Percentiles rank a stretch among this genome's conserved stretches.
Conservation (phyloP, 2,888 invertebrate genomes). For the Notodonta ziczac region DNA sequence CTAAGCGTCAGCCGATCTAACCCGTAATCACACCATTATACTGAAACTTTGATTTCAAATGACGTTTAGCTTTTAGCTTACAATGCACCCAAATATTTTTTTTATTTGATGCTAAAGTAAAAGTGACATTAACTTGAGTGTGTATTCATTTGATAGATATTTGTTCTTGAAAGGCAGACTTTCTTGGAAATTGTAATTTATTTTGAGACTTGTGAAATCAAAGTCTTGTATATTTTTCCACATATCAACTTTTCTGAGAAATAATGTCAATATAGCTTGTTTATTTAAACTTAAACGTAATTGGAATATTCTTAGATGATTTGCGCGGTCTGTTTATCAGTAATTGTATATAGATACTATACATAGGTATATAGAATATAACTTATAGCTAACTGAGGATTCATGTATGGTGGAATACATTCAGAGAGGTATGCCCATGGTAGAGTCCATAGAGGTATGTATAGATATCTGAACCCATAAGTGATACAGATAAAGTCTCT, state of each 20-base stretch:
- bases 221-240: neutral
- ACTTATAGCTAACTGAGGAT: no score
- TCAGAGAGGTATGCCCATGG: no score
- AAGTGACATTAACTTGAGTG: neutral
- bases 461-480: no score
- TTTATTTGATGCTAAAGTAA: neutral
- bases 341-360: no score
- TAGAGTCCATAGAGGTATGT: no score
- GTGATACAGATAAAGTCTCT: no score
- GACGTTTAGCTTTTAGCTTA: neutral
- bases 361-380: no score
- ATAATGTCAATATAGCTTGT: no score
- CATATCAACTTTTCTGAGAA: neutral
- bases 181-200: neutral
- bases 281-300: no score
- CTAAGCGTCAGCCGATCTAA: conserved; percentile 33
- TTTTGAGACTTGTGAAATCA: conserved; percentile 14
- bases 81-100: neutral
- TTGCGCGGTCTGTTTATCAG: no score
- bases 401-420: no score
- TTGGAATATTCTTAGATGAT: no score
- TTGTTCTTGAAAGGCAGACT: neutral
- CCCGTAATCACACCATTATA: conserved; percentile 29
- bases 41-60: conserved; percentile 16
- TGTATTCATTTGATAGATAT: neutral